A percentile compares a stretch with the other conserved stretches of the same genome.
Conservation (phyloP, 2,888 invertebrate species). For the Microdon myrmicae region DNA sequence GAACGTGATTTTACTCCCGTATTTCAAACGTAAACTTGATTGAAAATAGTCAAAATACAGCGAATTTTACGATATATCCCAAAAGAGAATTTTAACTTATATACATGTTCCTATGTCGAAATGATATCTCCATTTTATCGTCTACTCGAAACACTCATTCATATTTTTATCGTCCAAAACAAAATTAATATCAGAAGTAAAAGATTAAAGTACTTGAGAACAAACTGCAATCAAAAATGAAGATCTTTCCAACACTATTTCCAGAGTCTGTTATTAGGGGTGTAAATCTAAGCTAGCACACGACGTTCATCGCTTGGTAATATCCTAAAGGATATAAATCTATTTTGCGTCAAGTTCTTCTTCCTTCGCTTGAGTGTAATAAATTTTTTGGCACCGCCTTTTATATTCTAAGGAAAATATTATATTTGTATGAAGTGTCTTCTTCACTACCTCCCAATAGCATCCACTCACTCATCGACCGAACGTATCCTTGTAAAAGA, state of each 20-base stretch:
- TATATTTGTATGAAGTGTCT: constrained; percentile 37
- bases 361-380: constrained; percentile 36
- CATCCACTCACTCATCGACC: constrained; percentile 10
- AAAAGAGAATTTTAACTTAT: too few relatives aligned
- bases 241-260: constrained; percentile 27
- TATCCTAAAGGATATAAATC: constrained; percentile 46
- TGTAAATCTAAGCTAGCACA: constrained; percentile 12
- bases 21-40: too few relatives aligned
- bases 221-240: constrained; percentile 31
- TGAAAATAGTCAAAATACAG: too few relatives aligned
- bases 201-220: constrained; percentile 1
- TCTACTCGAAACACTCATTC: too few relatives aligned
- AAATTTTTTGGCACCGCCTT: constrained; percentile 51
- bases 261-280: constrained; percentile 10
- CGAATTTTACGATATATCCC: too few relatives aligned
- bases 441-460: constrained; percentile 10
- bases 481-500: constrained; percentile 12
- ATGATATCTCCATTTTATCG: too few relatives aligned
- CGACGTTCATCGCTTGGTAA: constrained; percentile 38
- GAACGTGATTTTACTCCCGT: too few relatives aligned
- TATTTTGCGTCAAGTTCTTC: constrained; percentile 29
- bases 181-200: too few relatives aligned
- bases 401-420: constrained; percentile 46
- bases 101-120: too few relatives aligned
- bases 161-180: too few relatives aligned